Percentiles rank a stretch among this genome's conserved stretches.
These are phyloP conservation scores for Darevskia nairensis DNA, from an alignment of 2,797 vertebrate species.

Conservation along the genomic window DNA sequence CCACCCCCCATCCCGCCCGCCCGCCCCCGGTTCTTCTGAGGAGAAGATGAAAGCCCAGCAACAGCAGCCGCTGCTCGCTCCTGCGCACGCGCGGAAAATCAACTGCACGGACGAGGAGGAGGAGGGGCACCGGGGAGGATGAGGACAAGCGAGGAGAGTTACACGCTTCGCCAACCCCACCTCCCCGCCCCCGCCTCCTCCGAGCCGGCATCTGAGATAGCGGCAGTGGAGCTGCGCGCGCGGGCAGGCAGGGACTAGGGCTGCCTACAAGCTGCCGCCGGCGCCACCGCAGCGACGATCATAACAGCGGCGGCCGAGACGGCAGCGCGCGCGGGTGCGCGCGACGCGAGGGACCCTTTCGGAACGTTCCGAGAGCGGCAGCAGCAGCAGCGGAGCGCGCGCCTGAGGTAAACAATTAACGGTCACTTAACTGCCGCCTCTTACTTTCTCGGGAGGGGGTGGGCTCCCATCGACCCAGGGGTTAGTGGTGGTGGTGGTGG, in stretches of 20 bases:
- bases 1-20: neutral
- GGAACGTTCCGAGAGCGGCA: neutral
- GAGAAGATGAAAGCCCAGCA: neutral
- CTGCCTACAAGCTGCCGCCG: neutral
- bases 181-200: neutral
- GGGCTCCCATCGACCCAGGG: neutral
- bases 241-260: neutral
- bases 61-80: neutral
- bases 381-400: neutral
- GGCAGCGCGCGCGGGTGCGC: neutral
- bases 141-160: conserved; percentile 1
- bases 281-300: no score
- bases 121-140: neutral
- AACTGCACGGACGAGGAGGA: no score
- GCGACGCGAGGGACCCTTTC: neutral
- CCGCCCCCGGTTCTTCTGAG: no score
- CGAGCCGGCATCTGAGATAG: conserved; percentile 12
- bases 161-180: no score
- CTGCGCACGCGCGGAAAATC: neutral
- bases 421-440: neutral
- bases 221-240: neutral
- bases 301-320: no score
- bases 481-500: neutral
- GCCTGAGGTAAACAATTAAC: conserved; percentile 25
- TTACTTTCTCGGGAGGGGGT: neutral